Percentiles rank a stretch among this genome's conserved stretches.
These are phyloP conservation scores for Bubalus kerabau DNA, from an alignment of 2,113 vertebrate genomes.

Conservation along the genomic window DNA sequence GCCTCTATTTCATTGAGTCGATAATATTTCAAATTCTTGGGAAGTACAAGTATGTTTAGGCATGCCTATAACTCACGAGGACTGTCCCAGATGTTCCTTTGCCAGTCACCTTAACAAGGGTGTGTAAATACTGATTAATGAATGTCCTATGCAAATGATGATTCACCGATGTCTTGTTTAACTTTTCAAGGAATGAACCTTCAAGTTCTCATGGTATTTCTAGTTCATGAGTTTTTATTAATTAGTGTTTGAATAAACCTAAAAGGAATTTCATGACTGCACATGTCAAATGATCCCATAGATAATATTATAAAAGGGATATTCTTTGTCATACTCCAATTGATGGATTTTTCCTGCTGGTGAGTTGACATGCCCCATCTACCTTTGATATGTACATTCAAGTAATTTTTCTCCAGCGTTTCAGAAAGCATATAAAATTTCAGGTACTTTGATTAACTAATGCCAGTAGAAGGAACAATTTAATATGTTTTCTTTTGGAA, in stretches of 20 bases:
- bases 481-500: constrained; percentile 38
- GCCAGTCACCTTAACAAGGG: background rate
- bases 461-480: constrained; percentile 16
- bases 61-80: background rate
- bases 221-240: constrained; percentile 40
- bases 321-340: constrained; percentile 54
- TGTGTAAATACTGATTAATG: background rate
- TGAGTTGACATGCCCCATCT: background rate
- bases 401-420: constrained; percentile 36
- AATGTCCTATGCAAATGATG: background rate
- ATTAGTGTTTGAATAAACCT: constrained; percentile 37
- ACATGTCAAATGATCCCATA: constrained; percentile 34
- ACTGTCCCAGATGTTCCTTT: background rate
- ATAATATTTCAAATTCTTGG: background rate
- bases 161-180: background rate
- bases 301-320: constrained; percentile 56
- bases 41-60: background rate
- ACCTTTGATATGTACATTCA: constrained; percentile 13
- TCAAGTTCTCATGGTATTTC: background rate
- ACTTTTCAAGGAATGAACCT: background rate
- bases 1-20: background rate
- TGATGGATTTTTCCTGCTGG: constrained; percentile 30
- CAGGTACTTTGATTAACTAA: constrained; percentile 42
- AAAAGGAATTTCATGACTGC: constrained; percentile 2
- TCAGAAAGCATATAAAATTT: constrained; percentile 41